Conservation (phyloP, 2,888 invertebrate species). For the Oxyscelio sp. region DNA sequence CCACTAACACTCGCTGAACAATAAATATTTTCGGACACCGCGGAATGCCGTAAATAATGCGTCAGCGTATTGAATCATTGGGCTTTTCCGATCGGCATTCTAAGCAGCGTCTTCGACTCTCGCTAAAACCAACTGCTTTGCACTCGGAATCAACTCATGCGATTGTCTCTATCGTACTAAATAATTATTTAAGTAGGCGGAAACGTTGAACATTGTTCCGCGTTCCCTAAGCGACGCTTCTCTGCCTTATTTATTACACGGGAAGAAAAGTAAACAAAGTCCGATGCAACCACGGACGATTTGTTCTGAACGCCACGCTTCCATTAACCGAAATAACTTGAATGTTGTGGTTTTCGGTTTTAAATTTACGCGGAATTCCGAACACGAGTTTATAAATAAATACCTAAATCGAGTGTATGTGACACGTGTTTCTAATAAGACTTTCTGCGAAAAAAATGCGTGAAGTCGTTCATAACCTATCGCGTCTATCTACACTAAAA, state of each 20-base stretch:
- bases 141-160: background rate
- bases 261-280: background rate
- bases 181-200: background rate
- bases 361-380: conserved; percentile 19
- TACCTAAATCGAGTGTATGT: background rate
- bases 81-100: conserved; percentile 17
- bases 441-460: conserved; percentile 38
- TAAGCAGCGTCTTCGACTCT: background rate
- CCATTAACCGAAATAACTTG: background rate
- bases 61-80: conserved; percentile 13
- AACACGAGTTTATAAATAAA: conserved; percentile 50
- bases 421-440: conserved; percentile 46
- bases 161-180: background rate
- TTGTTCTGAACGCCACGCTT: no score
- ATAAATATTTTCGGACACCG: conserved; percentile 35
- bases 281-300: background rate
- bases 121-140: background rate
- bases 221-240: background rate
- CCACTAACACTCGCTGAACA: conserved; percentile 14
- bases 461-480: conserved; percentile 57
- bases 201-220: background rate
- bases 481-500: conserved; percentile 51
- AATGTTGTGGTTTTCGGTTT: conserved; percentile 10
- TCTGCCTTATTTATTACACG: background rate
- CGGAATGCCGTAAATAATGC: conserved; percentile 25